Conservation (phyloP, 2,797 vertebrate species). For the Alectoris magna region DNA sequence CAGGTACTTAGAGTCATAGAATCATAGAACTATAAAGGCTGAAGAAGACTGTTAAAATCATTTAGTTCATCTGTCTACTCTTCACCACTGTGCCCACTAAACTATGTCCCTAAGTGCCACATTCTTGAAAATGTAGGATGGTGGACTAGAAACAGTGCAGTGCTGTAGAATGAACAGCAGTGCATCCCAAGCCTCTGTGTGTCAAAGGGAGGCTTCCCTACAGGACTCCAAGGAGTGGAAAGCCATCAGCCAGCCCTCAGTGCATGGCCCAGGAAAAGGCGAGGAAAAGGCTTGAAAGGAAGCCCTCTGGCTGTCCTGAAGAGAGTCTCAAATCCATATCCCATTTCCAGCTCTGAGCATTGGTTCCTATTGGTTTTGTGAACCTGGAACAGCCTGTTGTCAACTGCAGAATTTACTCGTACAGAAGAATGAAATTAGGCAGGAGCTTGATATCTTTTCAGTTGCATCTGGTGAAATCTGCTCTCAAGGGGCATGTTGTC, state of each 20-base stretch:
- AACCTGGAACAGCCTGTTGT: neutral
- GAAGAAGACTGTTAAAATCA: too few relatives aligned
- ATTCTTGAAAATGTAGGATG: too few relatives aligned
- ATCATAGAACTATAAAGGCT: too few relatives aligned
- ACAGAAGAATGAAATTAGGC: slow-evolving; percentile 27
- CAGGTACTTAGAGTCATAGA: too few relatives aligned
- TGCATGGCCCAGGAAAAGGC: neutral
- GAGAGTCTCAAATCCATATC: neutral
- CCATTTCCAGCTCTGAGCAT: neutral
- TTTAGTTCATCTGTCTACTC: too few relatives aligned
- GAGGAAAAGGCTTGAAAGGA: neutral
- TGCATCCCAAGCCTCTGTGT: neutral
- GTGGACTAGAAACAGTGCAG: too few relatives aligned
- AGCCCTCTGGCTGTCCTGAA: neutral
- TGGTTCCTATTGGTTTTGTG: neutral
- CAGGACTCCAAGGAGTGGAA: neutral
- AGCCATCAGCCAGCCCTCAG: neutral
- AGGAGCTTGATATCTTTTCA: slow-evolving; percentile 40
- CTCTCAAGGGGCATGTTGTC: neutral
- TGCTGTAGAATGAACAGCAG: neutral
- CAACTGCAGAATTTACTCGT: slow-evolving; percentile 1
- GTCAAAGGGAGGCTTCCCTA: neutral
- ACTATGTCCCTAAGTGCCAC: too few relatives aligned
- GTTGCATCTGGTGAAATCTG: slow-evolving; percentile 31
- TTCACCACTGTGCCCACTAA: too few relatives aligned